Percentiles rank a stretch among this genome's conserved stretches.
phyloP scores from a whole-genome alignment of 1,140 invertebrate species.

The Caenorhabditis inopinata region DNA sequence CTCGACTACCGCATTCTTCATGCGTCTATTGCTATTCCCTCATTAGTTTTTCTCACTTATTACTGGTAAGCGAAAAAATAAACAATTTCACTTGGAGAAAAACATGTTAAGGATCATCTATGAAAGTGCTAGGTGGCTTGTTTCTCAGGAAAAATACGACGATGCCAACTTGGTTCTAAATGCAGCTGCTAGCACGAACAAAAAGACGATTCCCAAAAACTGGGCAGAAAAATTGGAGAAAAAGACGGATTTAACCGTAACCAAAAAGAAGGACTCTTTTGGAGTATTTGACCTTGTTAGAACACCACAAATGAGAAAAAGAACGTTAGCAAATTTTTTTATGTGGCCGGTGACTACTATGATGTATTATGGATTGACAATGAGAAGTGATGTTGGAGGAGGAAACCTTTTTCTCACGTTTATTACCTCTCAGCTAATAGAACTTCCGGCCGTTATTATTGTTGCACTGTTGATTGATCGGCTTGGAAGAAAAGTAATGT shows the following conservation, averaged over 20 bases:
- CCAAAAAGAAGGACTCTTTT: conserved; percentile 38
- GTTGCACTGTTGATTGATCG: conserved; percentile 59
- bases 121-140: conserved; percentile 67
- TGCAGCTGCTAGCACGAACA: conserved; percentile 62
- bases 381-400: conserved; percentile 62
- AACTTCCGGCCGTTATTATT: conserved; percentile 63
- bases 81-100: no score
- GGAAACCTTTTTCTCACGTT: conserved; percentile 65
- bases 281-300: conserved; percentile 31
- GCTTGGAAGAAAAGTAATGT: conserved; percentile 56
- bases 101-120: conserved; percentile 63
- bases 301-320: conserved; percentile 42
- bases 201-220: conserved; percentile 55
- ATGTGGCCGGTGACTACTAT: conserved; percentile 63
- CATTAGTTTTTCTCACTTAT: conserved; percentile 62
- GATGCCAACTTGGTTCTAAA: conserved; percentile 62
- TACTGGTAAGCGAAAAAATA: conserved; percentile 62
- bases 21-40: conserved; percentile 63
- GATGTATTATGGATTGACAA: conserved; percentile 66
- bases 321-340: conserved; percentile 35
- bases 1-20: conserved; percentile 68
- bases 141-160: conserved; percentile 62
- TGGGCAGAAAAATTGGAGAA: conserved; percentile 57
- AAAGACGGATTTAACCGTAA: not conserved
- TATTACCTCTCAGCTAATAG: conserved; percentile 56